Base-by-base conservation (phyloP, 2,888 invertebrate species). In the Leptinotarsa peninsularis region DNA sequence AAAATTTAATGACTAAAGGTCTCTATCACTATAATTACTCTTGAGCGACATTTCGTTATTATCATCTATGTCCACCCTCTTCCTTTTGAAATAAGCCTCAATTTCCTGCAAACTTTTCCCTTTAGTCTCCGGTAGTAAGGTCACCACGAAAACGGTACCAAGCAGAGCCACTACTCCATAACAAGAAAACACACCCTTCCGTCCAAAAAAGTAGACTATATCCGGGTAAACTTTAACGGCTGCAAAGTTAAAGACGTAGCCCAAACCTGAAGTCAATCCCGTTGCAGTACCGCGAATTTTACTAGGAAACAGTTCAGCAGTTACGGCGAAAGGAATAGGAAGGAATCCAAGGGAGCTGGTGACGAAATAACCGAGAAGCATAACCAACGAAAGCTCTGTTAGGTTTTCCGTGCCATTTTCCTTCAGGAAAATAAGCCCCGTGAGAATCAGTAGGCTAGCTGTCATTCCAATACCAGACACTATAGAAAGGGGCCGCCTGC, bases 401-500 rank as follows among this genome's bases (percentile, higher is more conserved):
- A 87, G 71, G 15, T 80, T 77, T 0, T 84, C 75, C 18, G 83
- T 83, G 0, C 86, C 87, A 15, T 79, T 81, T 21, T 85, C 79
- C 3, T 84, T 80, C 0, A 88, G 74, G 49, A 87, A 85, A 7
- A 90, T 81, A 80, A 90, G 90, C 4, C 85, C 80, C 0, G 90
- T 89, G 49, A 92, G 81, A 2, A 85, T 79, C 4, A 90, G 80
- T 90, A 92, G 90, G 73, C 89, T 90, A 0, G 90, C n/a, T 0
- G 89, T 87, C 89, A 91, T 92, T 0, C 91, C 89, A 0, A 87
- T 76, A 0, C 93, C 92, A 0, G 92, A 93, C 52, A 90, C 76
- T 5, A 92, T 87, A 0, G 93, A 90, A 1, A 93, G 89, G 3
- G 90, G 88, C 67, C 92, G 85, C 67, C 93, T 86, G 0, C 93